Evolutionary conservation across 2,797 vertebrate species (phyloP).

Genomic region (Pangasius mekongensis): DNA sequence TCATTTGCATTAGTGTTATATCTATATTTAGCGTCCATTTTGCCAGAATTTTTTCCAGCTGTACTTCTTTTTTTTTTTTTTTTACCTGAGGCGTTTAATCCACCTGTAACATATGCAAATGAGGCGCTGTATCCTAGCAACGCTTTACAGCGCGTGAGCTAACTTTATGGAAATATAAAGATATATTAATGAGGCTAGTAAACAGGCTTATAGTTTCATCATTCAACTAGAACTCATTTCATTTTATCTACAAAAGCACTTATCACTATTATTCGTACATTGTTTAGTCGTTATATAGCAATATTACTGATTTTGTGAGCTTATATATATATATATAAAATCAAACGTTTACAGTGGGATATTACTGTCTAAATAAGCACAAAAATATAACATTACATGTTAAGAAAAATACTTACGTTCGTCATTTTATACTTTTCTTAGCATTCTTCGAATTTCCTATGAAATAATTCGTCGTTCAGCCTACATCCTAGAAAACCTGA

Average conservation of each 20-base stretch:
- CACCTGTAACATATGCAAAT: slow-evolving; percentile 15
- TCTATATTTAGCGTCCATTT: background rate
- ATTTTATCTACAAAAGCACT: background rate
- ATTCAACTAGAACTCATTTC: background rate
- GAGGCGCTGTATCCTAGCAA: slow-evolving; percentile 26
- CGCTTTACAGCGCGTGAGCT: background rate
- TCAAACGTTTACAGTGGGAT: background rate
- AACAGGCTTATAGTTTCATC: background rate
- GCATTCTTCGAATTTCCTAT: background rate
- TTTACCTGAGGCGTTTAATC: background rate
- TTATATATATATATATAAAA: too few relatives aligned
- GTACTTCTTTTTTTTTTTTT: background rate
- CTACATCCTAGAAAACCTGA: background rate
- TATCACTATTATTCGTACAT: background rate
- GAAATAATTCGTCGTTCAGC: background rate
- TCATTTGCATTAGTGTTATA: background rate
- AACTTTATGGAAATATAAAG: background rate
- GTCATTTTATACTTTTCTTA: slow-evolving; percentile 9
- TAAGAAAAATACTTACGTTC: background rate
- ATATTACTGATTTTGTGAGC: background rate
- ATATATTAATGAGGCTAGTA: background rate
- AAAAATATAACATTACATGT: background rate
- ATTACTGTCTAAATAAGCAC: background rate
- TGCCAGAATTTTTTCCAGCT: background rate
- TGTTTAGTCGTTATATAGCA: background rate